phyloP scores from a whole-genome alignment of 30 jellyfish, hydroid and myxozoan species.

The Catostylus mosaicus region DNA sequence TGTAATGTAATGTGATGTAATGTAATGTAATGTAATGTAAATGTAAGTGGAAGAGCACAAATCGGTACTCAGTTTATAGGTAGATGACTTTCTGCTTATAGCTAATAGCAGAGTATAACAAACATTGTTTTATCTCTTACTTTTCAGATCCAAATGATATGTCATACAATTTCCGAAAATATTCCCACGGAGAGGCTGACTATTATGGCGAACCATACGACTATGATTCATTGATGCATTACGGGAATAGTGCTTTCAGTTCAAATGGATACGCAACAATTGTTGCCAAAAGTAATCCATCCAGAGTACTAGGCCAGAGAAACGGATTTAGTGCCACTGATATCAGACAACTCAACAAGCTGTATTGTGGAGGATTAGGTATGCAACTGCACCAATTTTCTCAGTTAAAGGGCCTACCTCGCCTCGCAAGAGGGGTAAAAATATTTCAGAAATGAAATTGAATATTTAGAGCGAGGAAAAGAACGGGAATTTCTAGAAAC shows the following conservation, averaged over 20 bases:
- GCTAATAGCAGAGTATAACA: too few relatives aligned
- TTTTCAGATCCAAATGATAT: constrained; percentile 5
- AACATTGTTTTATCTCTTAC: too few relatives aligned
- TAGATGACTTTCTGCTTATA: too few relatives aligned
- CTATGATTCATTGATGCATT: constrained; percentile 67
- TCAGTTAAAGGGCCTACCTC: too few relatives aligned
- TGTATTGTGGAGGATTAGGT: constrained; percentile 31
- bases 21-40: not conserved
- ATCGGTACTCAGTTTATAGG: too few relatives aligned
- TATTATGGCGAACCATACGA: constrained; percentile 62
- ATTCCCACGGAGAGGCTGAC: constrained; percentile 72
- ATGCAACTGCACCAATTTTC: not conserved
- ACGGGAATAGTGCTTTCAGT: constrained; percentile 48
- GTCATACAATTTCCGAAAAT: constrained; percentile 51
- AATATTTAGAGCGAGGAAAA: too few relatives aligned
- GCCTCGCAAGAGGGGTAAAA: too few relatives aligned
- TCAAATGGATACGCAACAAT: constrained; percentile 27
- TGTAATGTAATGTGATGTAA: not conserved
- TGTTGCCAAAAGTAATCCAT: not conserved
- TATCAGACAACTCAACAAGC: constrained; percentile 44
- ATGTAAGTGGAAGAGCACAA: not conserved
- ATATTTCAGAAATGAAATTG: too few relatives aligned
- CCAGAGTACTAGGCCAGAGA: constrained; percentile 28
- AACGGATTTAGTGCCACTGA: constrained; percentile 50
- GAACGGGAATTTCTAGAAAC: too few relatives aligned